phyloP scores from a whole-genome alignment of 2,888 invertebrate species.

The Watsonalla binaria region DNA sequence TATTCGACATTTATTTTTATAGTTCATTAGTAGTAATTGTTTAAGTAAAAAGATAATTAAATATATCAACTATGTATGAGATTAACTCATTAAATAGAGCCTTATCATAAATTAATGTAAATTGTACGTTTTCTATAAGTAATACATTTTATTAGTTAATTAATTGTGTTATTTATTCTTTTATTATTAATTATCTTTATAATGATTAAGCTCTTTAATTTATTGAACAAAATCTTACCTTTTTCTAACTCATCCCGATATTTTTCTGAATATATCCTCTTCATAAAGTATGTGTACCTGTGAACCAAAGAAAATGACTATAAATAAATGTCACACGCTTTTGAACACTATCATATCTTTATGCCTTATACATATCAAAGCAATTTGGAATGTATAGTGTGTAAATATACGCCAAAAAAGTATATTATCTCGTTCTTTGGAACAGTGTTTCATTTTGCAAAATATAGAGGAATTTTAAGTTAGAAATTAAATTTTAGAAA shows the following conservation, averaged over 20 bases:
- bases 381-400: too few species aligned
- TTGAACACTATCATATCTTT: too few species aligned
- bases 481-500: too few species aligned
- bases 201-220: neutral
- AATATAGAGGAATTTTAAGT: too few species aligned
- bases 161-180: too few species aligned
- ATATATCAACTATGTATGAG: neutral
- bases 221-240: slow-evolving; percentile 26
- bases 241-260: slow-evolving; percentile 47
- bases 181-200: slow-evolving; percentile 5
- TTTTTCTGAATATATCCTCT: slow-evolving; percentile 15
- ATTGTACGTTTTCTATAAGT: too few species aligned
- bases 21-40: slow-evolving; percentile 28
- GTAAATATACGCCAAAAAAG: too few species aligned
- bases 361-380: too few species aligned
- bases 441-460: too few species aligned
- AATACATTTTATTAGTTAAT: too few species aligned
- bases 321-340: slow-evolving; percentile 12
- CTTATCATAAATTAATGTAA: slow-evolving; percentile 17
- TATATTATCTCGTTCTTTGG: too few species aligned
- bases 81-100: slow-evolving; percentile 2
- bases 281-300: slow-evolving; percentile 23
- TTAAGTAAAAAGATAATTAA: slow-evolving; percentile 12
- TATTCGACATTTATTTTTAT: slow-evolving; percentile 21
- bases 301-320: slow-evolving; percentile 9